These are phyloP conservation scores for Andrena camellia DNA, from an alignment of 2,888 invertebrate species.

Conservation along the genomic window DNA sequence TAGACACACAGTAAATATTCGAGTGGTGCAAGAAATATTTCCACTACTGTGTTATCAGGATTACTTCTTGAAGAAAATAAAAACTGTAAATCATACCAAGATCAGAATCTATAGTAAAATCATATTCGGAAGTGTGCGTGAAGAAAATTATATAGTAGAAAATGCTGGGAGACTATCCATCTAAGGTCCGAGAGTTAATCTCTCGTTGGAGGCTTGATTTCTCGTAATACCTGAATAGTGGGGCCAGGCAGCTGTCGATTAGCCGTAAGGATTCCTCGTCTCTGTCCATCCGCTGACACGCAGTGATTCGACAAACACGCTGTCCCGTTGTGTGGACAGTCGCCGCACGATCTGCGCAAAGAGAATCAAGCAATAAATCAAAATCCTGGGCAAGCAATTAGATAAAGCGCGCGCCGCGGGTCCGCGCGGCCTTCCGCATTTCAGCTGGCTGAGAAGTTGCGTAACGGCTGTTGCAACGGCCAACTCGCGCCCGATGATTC, in stretches of 20 bases:
- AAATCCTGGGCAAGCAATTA: constrained; percentile 1
- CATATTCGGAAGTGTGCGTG: too few species aligned
- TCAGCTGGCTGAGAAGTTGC: constrained; percentile 49
- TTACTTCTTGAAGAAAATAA: too few species aligned
- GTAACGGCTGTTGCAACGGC: constrained; percentile 53
- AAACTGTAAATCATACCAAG: too few species aligned
- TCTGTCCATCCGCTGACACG: constrained; percentile 88
- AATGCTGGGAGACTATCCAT: not conserved
- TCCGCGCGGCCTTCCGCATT: constrained; percentile 60
- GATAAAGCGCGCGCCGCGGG: not conserved
- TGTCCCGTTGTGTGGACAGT: constrained; percentile 88
- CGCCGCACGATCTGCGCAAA: constrained; percentile 87
- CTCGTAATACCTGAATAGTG: constrained; percentile 86
- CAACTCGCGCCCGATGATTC: constrained; percentile 12
- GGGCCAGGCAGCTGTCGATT: constrained; percentile 90
- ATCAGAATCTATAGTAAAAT: too few species aligned
- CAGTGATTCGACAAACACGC: constrained; percentile 88
- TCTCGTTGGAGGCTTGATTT: not conserved
- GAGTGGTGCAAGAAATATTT: too few species aligned
- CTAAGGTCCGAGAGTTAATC: not conserved
- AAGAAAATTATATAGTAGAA: too few species aligned
- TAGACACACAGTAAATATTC: too few species aligned
- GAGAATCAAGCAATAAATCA: not conserved
- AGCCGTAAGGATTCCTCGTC: constrained; percentile 88
- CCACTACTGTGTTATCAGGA: too few species aligned